phyloP scores from a whole-genome alignment of 2,797 vertebrate genomes.

The Xerus rutilus region DNA sequence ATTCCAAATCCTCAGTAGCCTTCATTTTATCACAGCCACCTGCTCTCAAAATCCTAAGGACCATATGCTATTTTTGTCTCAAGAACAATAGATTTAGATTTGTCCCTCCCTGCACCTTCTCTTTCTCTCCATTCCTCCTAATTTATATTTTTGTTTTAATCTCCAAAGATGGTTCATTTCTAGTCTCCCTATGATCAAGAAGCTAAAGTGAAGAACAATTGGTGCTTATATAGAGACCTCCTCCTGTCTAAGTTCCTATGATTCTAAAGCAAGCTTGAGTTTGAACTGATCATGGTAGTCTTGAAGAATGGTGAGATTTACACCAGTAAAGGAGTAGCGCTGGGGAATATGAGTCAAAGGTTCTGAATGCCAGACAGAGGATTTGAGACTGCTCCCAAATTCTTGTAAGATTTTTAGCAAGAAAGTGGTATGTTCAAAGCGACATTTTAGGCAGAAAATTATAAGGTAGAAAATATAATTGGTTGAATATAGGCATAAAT shows the following conservation, averaged over 20 bases:
- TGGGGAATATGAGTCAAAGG: not conserved
- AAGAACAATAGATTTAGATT: not conserved
- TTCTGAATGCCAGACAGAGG: not conserved
- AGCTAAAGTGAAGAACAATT: not conserved
- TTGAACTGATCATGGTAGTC: not conserved
- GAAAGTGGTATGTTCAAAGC: not conserved
- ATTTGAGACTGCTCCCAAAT: not conserved
- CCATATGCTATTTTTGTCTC: not conserved
- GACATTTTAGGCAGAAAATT: not conserved
- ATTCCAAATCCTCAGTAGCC: not conserved
- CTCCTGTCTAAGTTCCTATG: not conserved
- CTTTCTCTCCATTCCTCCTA: not conserved
- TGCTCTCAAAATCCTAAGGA: not conserved
- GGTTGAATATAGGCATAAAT: constrained; percentile 6
- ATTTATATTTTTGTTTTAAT: constrained; percentile 1
- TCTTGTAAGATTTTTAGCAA: not conserved
- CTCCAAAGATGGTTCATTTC: not conserved
- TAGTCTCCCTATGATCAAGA: not conserved
- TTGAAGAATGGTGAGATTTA: not conserved
- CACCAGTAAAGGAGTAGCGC: not conserved
- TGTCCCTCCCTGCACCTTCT: not conserved
- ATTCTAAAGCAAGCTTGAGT: not conserved
- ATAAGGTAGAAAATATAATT: not conserved
- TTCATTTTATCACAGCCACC: not conserved
- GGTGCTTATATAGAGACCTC: not conserved